Conservation (phyloP, 1,140 invertebrate genomes). For the Aradophagus sp. region DNA sequence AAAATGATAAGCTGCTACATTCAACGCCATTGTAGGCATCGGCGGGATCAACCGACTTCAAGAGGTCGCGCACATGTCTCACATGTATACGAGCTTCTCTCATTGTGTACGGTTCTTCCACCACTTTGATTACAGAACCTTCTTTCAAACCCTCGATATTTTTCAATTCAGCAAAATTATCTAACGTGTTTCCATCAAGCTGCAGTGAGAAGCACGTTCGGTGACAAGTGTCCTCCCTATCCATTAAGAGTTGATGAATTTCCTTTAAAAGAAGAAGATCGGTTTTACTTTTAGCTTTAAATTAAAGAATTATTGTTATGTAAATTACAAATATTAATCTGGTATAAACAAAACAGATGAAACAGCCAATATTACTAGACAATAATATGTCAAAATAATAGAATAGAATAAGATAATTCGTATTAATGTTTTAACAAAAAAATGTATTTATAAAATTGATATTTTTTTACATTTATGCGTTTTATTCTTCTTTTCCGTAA, state of each 20-base stretch:
- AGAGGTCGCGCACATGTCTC: slow-evolving; percentile 94
- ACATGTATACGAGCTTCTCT: slow-evolving; percentile 98
- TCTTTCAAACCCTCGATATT: slow-evolving; percentile 96
- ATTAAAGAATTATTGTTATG: too few relatives aligned
- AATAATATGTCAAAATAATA: too few relatives aligned
- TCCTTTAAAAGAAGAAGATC: slow-evolving; percentile 77
- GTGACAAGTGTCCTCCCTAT: slow-evolving; percentile 97
- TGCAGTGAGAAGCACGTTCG: slow-evolving; percentile 98
- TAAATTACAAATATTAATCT: too few relatives aligned
- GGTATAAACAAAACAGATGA: too few relatives aligned
- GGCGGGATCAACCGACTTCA: slow-evolving; percentile 93
- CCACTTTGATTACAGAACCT: slow-evolving; percentile 93
- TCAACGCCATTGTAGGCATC: slow-evolving; percentile 97
- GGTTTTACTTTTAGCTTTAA: too few relatives aligned
- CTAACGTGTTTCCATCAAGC: slow-evolving; percentile 92
- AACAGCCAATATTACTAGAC: too few relatives aligned
- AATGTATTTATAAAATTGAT: too few relatives aligned
- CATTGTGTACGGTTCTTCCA: slow-evolving; percentile 97
- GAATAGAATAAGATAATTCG: too few relatives aligned
- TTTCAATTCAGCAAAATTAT: slow-evolving; percentile 98
- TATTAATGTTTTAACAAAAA: too few relatives aligned
- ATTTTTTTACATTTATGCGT: too few relatives aligned
- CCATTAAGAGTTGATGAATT: slow-evolving; percentile 98
- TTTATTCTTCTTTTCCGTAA: too few relatives aligned
- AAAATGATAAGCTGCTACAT: slow-evolving; percentile 95